phyloP scores from a whole-genome alignment of 1,140 invertebrate species.

The Sitobion miscanthi region DNA sequence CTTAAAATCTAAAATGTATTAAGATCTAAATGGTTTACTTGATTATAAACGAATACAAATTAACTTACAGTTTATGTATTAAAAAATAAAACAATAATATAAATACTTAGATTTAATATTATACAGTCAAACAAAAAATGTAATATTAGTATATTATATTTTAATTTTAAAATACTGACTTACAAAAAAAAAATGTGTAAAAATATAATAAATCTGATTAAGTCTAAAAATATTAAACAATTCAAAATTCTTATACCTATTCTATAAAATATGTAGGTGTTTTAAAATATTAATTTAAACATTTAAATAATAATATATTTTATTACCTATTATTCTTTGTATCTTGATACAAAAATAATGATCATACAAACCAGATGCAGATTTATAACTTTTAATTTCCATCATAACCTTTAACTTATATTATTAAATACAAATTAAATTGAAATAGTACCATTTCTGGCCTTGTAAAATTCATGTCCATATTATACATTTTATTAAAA shows the following conservation, averaged over 20 bases:
- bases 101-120: neutral
- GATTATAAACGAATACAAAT: neutral
- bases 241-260: neutral
- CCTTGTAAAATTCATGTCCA: neutral
- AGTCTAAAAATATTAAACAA: constrained; percentile 6
- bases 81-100: neutral
- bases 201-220: neutral
- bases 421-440: neutral
- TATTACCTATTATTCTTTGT: neutral
- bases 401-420: no score
- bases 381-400: neutral
- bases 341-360: neutral
- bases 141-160: neutral
- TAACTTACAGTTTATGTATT: neutral
- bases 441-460: neutral
- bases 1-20: neutral
- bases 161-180: neutral
- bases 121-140: neutral
- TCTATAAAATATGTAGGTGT: neutral
- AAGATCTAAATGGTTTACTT: neutral
- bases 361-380: neutral
- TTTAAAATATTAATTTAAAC: neutral
- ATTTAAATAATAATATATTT: neutral
- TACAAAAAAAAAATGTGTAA: neutral
- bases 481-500: neutral